These are phyloP conservation scores for Drosophila emarginata DNA, from an alignment of 2,888 invertebrate genomes.

Conservation along the genomic window DNA sequence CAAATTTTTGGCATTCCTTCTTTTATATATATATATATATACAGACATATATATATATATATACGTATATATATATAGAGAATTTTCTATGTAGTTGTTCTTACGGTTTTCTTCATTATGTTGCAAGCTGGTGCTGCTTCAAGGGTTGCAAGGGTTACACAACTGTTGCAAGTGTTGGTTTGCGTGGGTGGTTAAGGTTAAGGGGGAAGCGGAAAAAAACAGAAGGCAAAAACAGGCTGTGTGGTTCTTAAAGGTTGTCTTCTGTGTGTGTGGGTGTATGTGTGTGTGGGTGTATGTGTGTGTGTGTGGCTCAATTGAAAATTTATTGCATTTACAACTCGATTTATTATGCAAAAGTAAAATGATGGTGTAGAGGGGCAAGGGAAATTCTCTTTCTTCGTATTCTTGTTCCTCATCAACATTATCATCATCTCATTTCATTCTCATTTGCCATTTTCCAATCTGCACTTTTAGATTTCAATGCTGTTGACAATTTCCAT, in stretches of 20 bases:
- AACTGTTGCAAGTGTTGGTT: not conserved
- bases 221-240: not conserved
- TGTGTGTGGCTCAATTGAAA: slow-evolving; percentile 62
- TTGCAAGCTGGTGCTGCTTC: slow-evolving; percentile 40
- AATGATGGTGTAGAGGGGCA: not conserved
- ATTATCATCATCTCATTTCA: slow-evolving; percentile 47
- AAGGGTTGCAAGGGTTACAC: slow-evolving; percentile 13
- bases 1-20: slow-evolving; percentile 64
- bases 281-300: too few species aligned
- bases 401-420: not conserved
- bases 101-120: slow-evolving; percentile 62
- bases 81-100: slow-evolving; percentile 30
- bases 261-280: slow-evolving; percentile 6
- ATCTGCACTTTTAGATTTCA: slow-evolving; percentile 73
- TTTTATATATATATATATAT: not conserved
- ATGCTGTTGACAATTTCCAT: slow-evolving; percentile 73
- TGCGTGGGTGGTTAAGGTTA: not conserved
- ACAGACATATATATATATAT: too few species aligned
- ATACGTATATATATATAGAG: not conserved
- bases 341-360: slow-evolving; percentile 67
- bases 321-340: slow-evolving; percentile 76
- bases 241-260: slow-evolving; percentile 52
- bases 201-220: too few species aligned
- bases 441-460: slow-evolving; percentile 60
- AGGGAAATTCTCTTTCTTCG: not conserved